A percentile compares a stretch with the other conserved stretches of the same genome.
Conservation (phyloP, 2,888 invertebrate species). For the Hybos culiciformis region DNA sequence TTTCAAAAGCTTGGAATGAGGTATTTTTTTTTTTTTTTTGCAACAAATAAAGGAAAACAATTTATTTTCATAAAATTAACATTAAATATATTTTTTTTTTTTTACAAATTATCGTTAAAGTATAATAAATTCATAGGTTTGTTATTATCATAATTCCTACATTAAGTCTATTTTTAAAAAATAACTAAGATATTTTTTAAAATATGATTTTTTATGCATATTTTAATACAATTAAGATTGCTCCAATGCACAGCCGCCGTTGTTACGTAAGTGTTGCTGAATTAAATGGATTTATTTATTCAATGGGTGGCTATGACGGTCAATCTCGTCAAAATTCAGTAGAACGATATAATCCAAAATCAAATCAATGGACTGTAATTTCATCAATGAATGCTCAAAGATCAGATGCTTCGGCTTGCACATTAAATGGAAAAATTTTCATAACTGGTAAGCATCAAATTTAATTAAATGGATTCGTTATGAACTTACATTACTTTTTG, state of each 20-base stretch:
- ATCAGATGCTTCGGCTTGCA: constrained; percentile 85
- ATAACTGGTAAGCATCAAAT: constrained; percentile 22
- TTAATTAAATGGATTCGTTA: neutral
- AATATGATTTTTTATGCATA: constrained; percentile 1
- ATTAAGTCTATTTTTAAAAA: neutral
- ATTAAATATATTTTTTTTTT: no score
- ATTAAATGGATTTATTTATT: constrained; percentile 62
- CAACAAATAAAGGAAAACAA: no score
- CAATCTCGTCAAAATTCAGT: constrained; percentile 75
- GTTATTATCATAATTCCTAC: neutral
- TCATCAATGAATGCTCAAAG: constrained; percentile 78
- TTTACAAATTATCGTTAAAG: neutral
- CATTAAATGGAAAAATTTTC: constrained; percentile 51
- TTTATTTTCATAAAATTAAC: no score
- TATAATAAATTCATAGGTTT: neutral
- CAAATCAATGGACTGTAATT: constrained; percentile 80
- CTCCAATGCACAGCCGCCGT: constrained; percentile 79
- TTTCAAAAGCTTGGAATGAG: constrained; percentile 73
- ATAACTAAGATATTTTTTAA: neutral
- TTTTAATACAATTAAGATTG: constrained; percentile 36
- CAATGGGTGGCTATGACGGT: constrained; percentile 81
- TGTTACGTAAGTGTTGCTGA: constrained; percentile 80
- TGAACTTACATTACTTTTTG: no score
- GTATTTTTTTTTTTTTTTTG: constrained; percentile 22
- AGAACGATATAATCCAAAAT: constrained; percentile 68